A percentile compares a stretch with the other conserved stretches of the same genome.
These are phyloP conservation scores for Trematomus loennbergii DNA, from an alignment of 2,113 vertebrate species.

Conservation along the genomic window DNA sequence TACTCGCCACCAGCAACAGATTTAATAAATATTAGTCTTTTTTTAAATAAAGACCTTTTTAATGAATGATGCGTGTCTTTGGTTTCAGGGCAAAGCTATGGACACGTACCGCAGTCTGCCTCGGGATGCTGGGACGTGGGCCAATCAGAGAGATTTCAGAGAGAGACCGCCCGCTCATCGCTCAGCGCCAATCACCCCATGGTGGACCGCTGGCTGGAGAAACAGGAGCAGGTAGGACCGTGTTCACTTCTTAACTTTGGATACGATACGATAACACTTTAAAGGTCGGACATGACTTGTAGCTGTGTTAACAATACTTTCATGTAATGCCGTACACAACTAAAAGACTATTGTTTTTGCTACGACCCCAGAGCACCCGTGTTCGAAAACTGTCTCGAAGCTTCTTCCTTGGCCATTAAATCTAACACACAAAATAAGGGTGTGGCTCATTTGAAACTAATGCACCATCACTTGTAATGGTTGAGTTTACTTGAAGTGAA, in stretches of 20 bases:
- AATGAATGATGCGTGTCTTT: neutral
- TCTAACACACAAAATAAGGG: no score
- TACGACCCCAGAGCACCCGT: neutral
- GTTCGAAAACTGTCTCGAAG: neutral
- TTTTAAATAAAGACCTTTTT: no score
- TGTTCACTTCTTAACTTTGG: neutral
- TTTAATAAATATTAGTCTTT: no score
- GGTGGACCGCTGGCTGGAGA: conserved; percentile 98
- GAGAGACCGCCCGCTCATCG: conserved; percentile 94
- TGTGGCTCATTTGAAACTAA: no score
- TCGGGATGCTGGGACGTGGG: conserved; percentile 91
- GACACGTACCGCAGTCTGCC: conserved; percentile 97
- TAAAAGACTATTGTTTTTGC: neutral
- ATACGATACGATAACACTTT: no score
- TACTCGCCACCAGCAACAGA: no score
- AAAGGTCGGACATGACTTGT: no score
- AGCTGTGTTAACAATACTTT: no score
- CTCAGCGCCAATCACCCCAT: conserved; percentile 97
- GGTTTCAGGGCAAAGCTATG: conserved; percentile 65
- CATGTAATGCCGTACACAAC: no score
- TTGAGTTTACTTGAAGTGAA: no score
- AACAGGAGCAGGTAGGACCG: conserved; percentile 92
- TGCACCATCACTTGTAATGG: no score
- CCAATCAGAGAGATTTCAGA: conserved; percentile 95
- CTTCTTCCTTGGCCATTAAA: no score